A percentile compares a stretch with the other conserved stretches of the same genome.
Evolutionary conservation across 2,888 invertebrate genomes (phyloP).

Genomic region (Hydraecia micacea): DNA sequence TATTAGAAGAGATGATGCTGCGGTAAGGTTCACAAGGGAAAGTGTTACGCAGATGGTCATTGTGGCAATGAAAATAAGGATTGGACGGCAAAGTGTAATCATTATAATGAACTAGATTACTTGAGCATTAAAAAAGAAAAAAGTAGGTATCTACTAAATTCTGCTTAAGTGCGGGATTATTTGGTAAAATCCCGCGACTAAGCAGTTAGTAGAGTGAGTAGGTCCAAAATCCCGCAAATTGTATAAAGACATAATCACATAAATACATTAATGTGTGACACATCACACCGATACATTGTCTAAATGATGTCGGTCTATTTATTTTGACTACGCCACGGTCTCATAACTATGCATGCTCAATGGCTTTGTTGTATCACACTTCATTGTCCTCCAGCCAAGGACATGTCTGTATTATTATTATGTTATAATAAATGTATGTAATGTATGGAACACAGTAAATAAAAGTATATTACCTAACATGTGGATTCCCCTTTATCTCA

Average conservation of each 20-base stretch:
- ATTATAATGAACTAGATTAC: neutral
- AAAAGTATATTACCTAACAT: neutral
- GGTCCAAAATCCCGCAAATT: slow-evolving; percentile 7
- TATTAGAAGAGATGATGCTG: neutral
- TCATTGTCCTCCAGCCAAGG: slow-evolving; percentile 55
- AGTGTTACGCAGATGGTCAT: neutral
- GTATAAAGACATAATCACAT: slow-evolving; percentile 14
- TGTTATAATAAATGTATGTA: slow-evolving; percentile 8
- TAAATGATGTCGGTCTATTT: slow-evolving; percentile 40
- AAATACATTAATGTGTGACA: slow-evolving; percentile 19
- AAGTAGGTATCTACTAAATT: neutral
- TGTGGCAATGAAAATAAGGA: neutral
- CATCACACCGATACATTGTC: slow-evolving; percentile 19
- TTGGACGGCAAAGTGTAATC: neutral
- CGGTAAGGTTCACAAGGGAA: neutral
- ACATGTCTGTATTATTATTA: slow-evolving; percentile 12
- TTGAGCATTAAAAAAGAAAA: neutral
- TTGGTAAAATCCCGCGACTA: slow-evolving; percentile 13
- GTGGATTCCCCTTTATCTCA: neutral
- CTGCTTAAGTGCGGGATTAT: neutral
- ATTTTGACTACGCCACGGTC: slow-evolving; percentile 60
- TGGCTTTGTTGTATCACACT: slow-evolving; percentile 32
- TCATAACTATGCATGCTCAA: slow-evolving; percentile 63
- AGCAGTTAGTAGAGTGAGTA: neutral
- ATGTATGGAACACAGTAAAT: slow-evolving; percentile 1